Base-by-base conservation (phyloP, 2,113 vertebrate species). In the Cyphomyrus plagiostoma region DNA sequence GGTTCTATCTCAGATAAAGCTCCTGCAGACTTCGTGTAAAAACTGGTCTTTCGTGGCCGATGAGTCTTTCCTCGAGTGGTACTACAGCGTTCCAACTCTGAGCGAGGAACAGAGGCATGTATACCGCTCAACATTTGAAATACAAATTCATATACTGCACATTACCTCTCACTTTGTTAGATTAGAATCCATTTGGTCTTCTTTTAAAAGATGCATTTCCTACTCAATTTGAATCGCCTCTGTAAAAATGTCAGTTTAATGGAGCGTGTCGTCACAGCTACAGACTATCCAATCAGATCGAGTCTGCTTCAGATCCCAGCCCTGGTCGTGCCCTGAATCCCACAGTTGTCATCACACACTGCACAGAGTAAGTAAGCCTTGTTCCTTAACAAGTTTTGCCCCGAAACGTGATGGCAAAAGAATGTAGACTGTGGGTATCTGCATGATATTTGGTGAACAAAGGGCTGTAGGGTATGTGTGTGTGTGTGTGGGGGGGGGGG, bases 11-110 rank as follows among this genome's bases (percentile, higher is more conserved):
- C 97, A 97, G 91, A 96, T 98, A 90, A 96, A 94, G 1, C 95
- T 96, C 84, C 96, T 98, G 80, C 97, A 98, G 93, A 96, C 96
- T 0, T 96, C 96, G 13, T 98, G 98, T 92, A 97, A 96, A 62
- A 96, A 96, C 93, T 96, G 97, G 88, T 91, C 95, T 1, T 96
- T 98, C 91, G 86, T 45, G 8, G 49, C 92, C 0, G 96, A 98
- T n/a, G 93, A 93, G 8, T 91, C 94, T 53, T 97, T 98, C 88
- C 80, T 94, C 21, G 91, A 89, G 39, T 98, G 98, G 98, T 97
- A 98, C 10, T 92, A 91, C 90, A 94, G 95, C 1, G 96, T 97
- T 0, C 96, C 94, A 8, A 92, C 94, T 0, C 94, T 98, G 13
- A 96, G 92, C 0, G 97, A 97, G 91, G 94, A 95, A 46, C 95